Conservation (phyloP, 2,113 vertebrate species). For the Octodon degus region DNA sequence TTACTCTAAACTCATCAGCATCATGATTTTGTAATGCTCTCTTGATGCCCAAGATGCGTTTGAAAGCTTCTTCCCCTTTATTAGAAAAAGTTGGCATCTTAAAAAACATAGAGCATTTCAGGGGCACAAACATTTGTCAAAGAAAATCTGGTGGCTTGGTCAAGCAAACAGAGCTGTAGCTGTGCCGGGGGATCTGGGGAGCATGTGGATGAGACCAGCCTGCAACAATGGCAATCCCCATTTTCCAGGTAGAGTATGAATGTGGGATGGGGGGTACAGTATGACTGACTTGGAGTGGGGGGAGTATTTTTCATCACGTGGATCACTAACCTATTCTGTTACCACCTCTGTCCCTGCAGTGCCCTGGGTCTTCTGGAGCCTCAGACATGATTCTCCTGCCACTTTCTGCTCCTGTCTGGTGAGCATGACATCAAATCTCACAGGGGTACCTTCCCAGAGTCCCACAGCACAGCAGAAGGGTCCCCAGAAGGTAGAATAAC, state of each 20-base stretch:
- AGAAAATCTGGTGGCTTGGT: neutral
- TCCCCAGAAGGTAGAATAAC: neutral
- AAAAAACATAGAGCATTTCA: slow-evolving; percentile 29
- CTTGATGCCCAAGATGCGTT: neutral
- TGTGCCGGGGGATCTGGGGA: neutral
- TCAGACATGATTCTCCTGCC: neutral
- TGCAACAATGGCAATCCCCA: neutral
- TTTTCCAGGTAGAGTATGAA: neutral
- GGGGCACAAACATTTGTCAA: slow-evolving; percentile 25
- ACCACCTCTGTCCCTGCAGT: neutral
- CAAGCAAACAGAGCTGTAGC: neutral
- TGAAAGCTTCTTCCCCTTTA: slow-evolving; percentile 50
- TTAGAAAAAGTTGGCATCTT: slow-evolving; percentile 51
- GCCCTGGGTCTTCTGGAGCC: too few relatives aligned
- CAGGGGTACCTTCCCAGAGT: neutral
- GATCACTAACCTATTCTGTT: too few relatives aligned
- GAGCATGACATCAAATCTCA: too few relatives aligned
- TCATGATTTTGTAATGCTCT: neutral
- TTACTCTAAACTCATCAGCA: neutral
- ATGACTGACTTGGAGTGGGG: neutral
- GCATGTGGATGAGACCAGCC: too few relatives aligned
- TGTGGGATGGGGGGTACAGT: too few relatives aligned
- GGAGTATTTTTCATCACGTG: neutral
- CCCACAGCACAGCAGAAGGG: neutral
- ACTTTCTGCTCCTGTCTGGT: neutral